Base-by-base conservation (phyloP, 2,797 vertebrate species). In the Salarias fasciatus region DNA sequence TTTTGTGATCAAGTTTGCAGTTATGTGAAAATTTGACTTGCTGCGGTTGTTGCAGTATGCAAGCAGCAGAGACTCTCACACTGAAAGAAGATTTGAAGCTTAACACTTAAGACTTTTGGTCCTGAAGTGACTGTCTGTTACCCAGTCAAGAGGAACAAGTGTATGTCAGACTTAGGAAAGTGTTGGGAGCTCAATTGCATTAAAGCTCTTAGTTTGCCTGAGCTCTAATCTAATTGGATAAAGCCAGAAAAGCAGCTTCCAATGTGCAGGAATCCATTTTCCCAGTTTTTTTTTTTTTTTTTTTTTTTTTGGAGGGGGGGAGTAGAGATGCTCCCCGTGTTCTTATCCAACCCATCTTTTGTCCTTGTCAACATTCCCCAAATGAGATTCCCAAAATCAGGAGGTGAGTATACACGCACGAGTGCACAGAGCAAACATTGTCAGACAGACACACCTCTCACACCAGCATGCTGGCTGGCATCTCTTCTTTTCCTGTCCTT, bases 171-270 rank as follows among this genome's bases (percentile, higher is more conserved):
- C 89, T 90, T 83, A 83, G 86, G 86, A 88, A 92, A 91, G 88
- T 88, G 89, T 85, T 46, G 78, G 76, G 80, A 87, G 89, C 91
- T 91, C 91, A 91, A 91, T 91, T 92, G 89, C 89, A 92, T 92
- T 90, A 90, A 90, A 88, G 89, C 88, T 87, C 87, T 91, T 90
- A 86, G 89, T 91, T 90, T 90, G 88, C 88, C 82, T 78, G 83
- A 79, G 84, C 89, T 89, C 76, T 88, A 88, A 87, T 88, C 87
- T 93, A 93, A 92, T 92, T 92, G 91, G 91, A 91, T 91, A 89
- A 91, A 92, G 87, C 86, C 83, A 80, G 74, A 88, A 91, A 91
- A 92, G 86, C 87, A 85, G 89, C 85, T 91, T 89, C 85, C 83
- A 84, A 69, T 77, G 77, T 67, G 69, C 64, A 63, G 47, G 55